A percentile compares a stretch with the other conserved stretches of the same genome.
These are phyloP conservation scores for Drosophila eugracilis DNA, from an alignment of 1,140 invertebrate species.

Conservation along the genomic window DNA sequence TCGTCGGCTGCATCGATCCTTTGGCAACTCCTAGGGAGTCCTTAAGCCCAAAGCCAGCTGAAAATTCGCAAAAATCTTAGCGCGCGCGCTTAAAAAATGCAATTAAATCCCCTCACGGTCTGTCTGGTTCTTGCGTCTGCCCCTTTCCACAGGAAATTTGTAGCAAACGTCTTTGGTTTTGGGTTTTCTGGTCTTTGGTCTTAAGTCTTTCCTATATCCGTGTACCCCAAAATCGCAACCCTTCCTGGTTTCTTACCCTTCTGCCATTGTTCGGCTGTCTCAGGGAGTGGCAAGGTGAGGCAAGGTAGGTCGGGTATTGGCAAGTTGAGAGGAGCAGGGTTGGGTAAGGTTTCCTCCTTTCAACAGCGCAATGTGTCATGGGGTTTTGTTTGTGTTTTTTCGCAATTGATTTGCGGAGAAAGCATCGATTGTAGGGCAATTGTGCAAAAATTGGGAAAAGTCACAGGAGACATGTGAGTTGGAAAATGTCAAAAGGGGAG, in stretches of 20 bases:
- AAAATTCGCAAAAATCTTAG: constrained; percentile 70
- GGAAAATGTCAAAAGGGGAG: constrained; percentile 62
- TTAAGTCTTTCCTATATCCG: background rate
- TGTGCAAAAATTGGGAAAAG: constrained; percentile 82
- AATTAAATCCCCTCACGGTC: constrained; percentile 70
- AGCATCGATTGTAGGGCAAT: constrained; percentile 82
- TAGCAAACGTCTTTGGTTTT: constrained; percentile 72
- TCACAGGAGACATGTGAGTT: constrained; percentile 56
- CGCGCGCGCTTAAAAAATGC: constrained; percentile 81
- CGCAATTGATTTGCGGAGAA: constrained; percentile 82
- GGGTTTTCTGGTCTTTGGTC: constrained; percentile 28
- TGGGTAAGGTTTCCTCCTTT: constrained; percentile 49
- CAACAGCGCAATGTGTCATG: constrained; percentile 70
- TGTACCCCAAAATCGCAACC: constrained; percentile 28
- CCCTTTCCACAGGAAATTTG: constrained; percentile 61
- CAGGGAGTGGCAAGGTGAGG: constrained; percentile 67
- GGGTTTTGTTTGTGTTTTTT: constrained; percentile 83
- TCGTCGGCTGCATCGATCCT: constrained; percentile 39
- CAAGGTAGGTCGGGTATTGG: constrained; percentile 62
- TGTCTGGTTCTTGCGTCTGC: constrained; percentile 29
- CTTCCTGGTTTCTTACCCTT: constrained; percentile 44
- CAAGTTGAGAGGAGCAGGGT: constrained; percentile 72
- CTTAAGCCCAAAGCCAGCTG: constrained; percentile 56
- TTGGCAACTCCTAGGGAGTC: constrained; percentile 33
- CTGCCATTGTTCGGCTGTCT: constrained; percentile 26